Percentiles rank a stretch among this genome's conserved stretches.
phyloP scores from a whole-genome alignment of 35 echinoderm and acorn worm genomes.

The Patiria miniata region DNA sequence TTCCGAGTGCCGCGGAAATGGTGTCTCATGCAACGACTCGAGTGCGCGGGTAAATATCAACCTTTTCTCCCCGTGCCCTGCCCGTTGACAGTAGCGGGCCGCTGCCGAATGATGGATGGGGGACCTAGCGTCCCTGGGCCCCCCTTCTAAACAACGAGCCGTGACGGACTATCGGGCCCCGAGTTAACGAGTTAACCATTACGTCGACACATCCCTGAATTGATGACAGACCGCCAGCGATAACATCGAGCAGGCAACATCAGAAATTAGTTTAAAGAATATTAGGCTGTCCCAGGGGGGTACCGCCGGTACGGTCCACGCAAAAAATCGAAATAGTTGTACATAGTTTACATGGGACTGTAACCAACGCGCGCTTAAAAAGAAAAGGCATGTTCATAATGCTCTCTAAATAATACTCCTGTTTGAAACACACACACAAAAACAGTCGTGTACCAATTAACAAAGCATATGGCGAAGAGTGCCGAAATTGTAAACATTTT shows the following conservation, averaged over 20 bases:
- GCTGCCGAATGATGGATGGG: not conserved
- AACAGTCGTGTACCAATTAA: no score
- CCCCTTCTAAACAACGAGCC: not conserved
- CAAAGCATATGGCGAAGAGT: no score
- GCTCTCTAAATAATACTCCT: no score
- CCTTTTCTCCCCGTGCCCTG: not conserved
- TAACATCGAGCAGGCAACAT: not conserved
- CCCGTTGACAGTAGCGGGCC: not conserved
- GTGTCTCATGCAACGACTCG: not conserved
- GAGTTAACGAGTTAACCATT: slow-evolving; percentile 28
- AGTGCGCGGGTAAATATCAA: slow-evolving; percentile 23
- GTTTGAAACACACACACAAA: no score
- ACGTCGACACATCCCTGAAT: not conserved
- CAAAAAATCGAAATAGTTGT: no score
- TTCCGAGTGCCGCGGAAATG: slow-evolving; percentile 20
- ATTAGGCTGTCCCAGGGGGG: not conserved
- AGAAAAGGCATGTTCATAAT: no score
- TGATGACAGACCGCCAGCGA: not conserved
- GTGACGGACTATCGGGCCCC: not conserved
- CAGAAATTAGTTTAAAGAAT: slow-evolving; percentile 34
- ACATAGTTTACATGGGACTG: no score
- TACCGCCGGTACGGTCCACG: no score
- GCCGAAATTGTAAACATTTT: no score
- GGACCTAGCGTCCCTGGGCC: not conserved
- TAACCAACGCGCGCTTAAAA: no score